Conservation (phyloP, 2,113 vertebrate species). For the Condylura cristata region DNA sequence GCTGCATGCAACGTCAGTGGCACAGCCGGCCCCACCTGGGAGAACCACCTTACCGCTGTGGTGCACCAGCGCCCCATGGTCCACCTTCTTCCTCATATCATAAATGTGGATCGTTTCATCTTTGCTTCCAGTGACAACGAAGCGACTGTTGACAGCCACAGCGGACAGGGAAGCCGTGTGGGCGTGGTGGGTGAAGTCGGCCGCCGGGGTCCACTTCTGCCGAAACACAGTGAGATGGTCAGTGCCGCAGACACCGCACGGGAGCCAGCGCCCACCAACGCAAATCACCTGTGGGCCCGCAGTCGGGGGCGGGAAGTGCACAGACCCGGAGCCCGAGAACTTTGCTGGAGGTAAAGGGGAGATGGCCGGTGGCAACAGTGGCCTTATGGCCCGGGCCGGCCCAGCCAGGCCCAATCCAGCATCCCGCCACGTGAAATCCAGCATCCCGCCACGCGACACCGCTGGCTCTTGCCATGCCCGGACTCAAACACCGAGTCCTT, state of each 20-base stretch:
- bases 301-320: no score
- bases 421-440: no score
- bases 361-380: no score
- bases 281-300: neutral
- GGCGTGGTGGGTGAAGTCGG: conserved; percentile 95
- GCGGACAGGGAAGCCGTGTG: conserved; percentile 93
- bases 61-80: conserved; percentile 93
- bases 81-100: conserved; percentile 93
- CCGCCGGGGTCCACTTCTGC: conserved; percentile 89
- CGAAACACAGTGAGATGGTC: neutral
- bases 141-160: conserved; percentile 91
- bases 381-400: no score
- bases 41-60: conserved; percentile 89
- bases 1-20: neutral
- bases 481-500: no score
- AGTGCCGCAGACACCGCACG: neutral
- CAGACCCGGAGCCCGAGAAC: no score
- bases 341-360: no score
- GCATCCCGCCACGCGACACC: no score
- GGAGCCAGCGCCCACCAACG: no score
- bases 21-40: neutral
- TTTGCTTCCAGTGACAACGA: conserved; percentile 95
- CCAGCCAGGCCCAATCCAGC: no score
- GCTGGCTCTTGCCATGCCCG: no score
- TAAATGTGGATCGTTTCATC: conserved; percentile 99